Evolutionary conservation across 2,888 invertebrate genomes (phyloP).

Genomic region (Tethea ocularis): DNA sequence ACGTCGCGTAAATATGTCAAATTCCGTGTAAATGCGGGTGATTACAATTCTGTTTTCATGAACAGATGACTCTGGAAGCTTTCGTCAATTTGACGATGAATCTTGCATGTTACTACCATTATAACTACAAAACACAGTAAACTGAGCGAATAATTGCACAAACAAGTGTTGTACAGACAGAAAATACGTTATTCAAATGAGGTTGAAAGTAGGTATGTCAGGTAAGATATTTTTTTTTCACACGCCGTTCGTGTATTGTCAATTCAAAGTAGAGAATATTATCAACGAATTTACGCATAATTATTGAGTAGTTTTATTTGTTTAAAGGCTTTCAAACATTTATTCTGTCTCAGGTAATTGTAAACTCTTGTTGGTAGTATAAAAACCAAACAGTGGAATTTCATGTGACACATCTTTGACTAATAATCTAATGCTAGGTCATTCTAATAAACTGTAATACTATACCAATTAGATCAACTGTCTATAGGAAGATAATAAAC

Average conservation of each 20-base stretch:
- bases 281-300: not conserved
- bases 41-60: slow-evolving; percentile 34
- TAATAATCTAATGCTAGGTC: not conserved
- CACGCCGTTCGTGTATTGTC: slow-evolving; percentile 11
- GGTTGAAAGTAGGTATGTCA: slow-evolving; percentile 49
- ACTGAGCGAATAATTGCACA: not conserved
- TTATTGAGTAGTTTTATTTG: not conserved
- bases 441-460: not conserved
- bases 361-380: not conserved
- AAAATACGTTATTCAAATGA: slow-evolving; percentile 49
- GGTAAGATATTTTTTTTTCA: slow-evolving; percentile 26
- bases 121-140: slow-evolving; percentile 23
- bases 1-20: slow-evolving; percentile 27
- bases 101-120: slow-evolving; percentile 43
- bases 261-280: not conserved
- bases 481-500: not conserved
- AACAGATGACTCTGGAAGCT: slow-evolving; percentile 67
- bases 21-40: slow-evolving; percentile 40
- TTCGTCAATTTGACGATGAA: slow-evolving; percentile 46
- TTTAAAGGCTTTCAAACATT: not conserved
- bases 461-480: not conserved
- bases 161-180: slow-evolving; percentile 22
- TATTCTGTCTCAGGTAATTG: not conserved
- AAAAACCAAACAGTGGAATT: not conserved
- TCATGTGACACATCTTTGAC: not conserved